Evolutionary conservation across 2,113 vertebrate species (phyloP).

Genomic region (Ivindomyrus marchei): DNA sequence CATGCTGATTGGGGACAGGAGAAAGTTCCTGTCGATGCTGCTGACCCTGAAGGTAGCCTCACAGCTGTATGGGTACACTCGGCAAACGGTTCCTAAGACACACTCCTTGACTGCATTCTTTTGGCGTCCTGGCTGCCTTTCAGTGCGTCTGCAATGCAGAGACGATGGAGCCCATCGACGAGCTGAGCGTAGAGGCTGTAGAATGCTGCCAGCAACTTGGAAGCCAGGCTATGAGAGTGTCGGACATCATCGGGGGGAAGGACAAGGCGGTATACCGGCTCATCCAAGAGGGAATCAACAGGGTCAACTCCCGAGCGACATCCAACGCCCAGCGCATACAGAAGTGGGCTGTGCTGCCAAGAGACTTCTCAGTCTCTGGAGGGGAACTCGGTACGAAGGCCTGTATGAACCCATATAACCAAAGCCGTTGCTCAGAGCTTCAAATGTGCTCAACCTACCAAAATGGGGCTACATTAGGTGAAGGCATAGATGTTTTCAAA

Average conservation of each 20-base stretch:
- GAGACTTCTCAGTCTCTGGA: slow-evolving; percentile 77
- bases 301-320: slow-evolving; percentile 60
- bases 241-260: slow-evolving; percentile 58
- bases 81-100: too few species aligned
- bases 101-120: neutral
- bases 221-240: slow-evolving; percentile 66
- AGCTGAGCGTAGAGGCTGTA: slow-evolving; percentile 65
- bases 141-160: slow-evolving; percentile 66
- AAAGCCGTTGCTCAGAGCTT: neutral
- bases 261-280: slow-evolving; percentile 60
- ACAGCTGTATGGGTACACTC: neutral
- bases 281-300: slow-evolving; percentile 71
- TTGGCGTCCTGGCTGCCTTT: neutral
- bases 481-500: too few species aligned
- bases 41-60: slow-evolving; percentile 75
- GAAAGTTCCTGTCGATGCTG: slow-evolving; percentile 78
- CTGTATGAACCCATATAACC: neutral
- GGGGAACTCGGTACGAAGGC: slow-evolving; percentile 74
- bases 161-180: slow-evolving; percentile 69
- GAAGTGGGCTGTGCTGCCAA: slow-evolving; percentile 71
- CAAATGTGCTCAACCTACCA: neutral
- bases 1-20: slow-evolving; percentile 76
- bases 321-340: slow-evolving; percentile 72
- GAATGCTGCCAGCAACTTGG: slow-evolving; percentile 69
- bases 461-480: neutral